Evolutionary conservation across 2,797 vertebrate genomes (phyloP), one percentile per base, ranked within the genome.

Genomic region (Arvicola amphibius): DNA sequence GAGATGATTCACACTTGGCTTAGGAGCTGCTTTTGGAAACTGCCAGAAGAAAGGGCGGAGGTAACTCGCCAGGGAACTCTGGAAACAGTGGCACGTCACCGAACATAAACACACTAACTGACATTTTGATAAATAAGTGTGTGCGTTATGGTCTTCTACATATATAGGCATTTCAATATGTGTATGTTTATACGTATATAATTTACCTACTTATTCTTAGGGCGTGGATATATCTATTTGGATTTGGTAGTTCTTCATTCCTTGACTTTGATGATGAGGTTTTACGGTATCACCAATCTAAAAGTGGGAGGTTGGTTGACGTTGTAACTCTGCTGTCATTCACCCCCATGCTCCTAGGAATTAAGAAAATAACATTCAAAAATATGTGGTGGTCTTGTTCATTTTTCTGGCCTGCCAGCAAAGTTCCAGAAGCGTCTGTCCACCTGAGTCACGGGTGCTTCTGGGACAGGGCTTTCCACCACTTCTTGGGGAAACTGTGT

Each of bases 1-100:
- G 90, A 59, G 92, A 83, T 97, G 97, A 97, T 92, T 95, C 95
- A 93, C 89, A 74, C 96, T 97, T 91, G 97, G 92, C 92, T 89
- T 46, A 84, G 77, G 92, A 96, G 76, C 84, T 80, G 48, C 48
- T 91, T 95, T 65, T 91, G 90, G 84, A 97, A 97, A 86, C 91
- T 76, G 86, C 51, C 87, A 74, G 95, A 93, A 96, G 89, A 95
- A 92, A 98, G 91, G 77, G 94, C 78, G 69, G 87, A 84, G 67
- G 95, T 90, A 80, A 95, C 94, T 92, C 71, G 94, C 92, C 92
- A 79, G 78, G 34, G 11, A n/a, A 25, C n/a, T 81, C 92, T 21
- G 48, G 51, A 81, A 92, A 91, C 27, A 73, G 83, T 21, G 46
- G 71, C 9, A 10, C 27, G 6, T 83, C 46, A 2, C 88, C 69